Evolutionary conservation across 2,797 vertebrate genomes (phyloP), one percentile per base, ranked within the genome.

Genomic region (Catostomus latipinnis): DNA sequence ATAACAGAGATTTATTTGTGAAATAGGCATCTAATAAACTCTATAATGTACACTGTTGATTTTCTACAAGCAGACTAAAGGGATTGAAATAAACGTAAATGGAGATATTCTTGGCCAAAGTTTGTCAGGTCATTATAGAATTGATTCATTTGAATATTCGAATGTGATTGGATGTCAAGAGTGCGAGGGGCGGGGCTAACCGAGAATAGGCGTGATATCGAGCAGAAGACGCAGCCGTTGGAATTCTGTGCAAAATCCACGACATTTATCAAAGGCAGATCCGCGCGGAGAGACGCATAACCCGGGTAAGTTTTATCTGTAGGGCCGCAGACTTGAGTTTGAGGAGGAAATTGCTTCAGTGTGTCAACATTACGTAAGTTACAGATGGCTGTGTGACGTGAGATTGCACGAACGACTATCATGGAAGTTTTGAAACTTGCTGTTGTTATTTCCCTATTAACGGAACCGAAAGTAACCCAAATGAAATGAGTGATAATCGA

Each of bases 91-190:
- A 34, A 34, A 34, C 34, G 34, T 34, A 34, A 34, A 34, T 34
- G 34, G 34, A 34, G 34, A 34, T 4, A 34, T 34, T 34, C 34
- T 34, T 34, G 34, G 34, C 34, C 34, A 4, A 34, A 3, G 34
- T 34, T 34, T 34, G 34, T 3, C 34, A 34, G 4, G 34, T 34
- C 34, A 34, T 34, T 34, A 34, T 34, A 34, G 22, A 22, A 22
- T 22, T 22, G 1, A 22, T 22, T 1, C 0, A 4, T 56, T 69
- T 72, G 11, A 70, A 74, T 50, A 8, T 1, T 54, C 56, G 48
- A 78, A 56, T 12, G 0, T 22, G 45, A 92, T 93, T 92, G 84
- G 91, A 56, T 54, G 1, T 8, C 50, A 4, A 49, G 0, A 0
- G 0, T 0, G 0, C 0, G 8, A 3, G 45, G 63, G 88, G 91